Evolutionary conservation across 2,113 vertebrate species (phyloP).

Genomic region (Oxyruncus cristatus): DNA sequence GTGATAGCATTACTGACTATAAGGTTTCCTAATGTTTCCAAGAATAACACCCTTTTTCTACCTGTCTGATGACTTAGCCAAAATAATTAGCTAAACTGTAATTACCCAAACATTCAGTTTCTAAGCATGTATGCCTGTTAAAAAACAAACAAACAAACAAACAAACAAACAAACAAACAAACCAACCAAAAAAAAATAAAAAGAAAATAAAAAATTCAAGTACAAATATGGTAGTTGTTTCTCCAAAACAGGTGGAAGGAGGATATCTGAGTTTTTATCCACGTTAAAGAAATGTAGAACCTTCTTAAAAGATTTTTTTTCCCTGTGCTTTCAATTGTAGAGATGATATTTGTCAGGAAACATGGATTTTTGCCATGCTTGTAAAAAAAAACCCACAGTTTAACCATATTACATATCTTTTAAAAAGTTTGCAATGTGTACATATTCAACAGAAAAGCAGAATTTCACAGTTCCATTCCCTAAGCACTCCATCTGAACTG

Average conservation of each 20-base stretch:
- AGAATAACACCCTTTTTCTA: not conserved
- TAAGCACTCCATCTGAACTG: not conserved
- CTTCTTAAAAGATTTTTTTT: not conserved
- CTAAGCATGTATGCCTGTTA: rapidly evolving
- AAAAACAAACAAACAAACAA: not conserved
- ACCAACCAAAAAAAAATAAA: not conserved
- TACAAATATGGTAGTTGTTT: not conserved
- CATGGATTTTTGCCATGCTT: not conserved
- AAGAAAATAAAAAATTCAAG: not conserved
- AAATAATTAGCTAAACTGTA: not conserved
- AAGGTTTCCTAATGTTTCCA: not conserved
- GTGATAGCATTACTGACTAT: not conserved
- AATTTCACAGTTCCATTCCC: not conserved
- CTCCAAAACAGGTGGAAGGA: not conserved
- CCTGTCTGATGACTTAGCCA: not conserved
- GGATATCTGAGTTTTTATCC: not conserved
- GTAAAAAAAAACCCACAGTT: not conserved
- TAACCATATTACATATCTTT: not conserved
- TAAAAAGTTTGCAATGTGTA: not conserved
- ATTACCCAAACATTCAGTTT: not conserved
- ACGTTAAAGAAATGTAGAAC: not conserved
- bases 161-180: too few relatives aligned
- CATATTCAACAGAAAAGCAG: not conserved
- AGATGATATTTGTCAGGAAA: not conserved
- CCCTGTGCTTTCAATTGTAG: not conserved